These are phyloP conservation scores for Geophilus truncorum DNA, from an alignment of 2,888 invertebrate species.

Conservation along the genomic window DNA sequence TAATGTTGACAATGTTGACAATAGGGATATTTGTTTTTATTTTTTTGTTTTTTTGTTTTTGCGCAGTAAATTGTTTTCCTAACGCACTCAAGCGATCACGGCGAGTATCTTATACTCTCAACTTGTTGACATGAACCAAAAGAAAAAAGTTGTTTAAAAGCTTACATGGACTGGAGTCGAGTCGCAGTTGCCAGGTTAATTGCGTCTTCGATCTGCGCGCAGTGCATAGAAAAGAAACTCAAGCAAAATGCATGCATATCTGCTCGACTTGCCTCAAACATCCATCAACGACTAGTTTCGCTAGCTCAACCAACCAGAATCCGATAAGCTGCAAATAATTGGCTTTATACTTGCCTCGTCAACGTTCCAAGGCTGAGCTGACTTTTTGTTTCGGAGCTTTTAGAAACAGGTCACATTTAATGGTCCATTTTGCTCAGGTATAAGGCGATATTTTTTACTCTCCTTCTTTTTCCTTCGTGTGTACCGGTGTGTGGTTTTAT, in stretches of 20 bases:
- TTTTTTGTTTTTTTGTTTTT: no score
- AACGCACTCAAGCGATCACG: no score
- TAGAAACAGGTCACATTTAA: neutral
- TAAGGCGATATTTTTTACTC: neutral
- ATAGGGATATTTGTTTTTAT: no score
- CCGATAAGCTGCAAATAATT: slow-evolving; percentile 27
- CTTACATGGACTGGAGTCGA: neutral
- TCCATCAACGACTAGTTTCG: slow-evolving; percentile 23
- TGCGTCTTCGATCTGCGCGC: neutral
- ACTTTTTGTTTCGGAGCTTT: neutral
- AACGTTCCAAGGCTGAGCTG: neutral
- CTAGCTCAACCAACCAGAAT: slow-evolving; percentile 9
- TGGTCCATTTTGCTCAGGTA: neutral
- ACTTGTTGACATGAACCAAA: neutral
- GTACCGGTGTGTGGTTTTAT: neutral
- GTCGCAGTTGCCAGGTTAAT: no score
- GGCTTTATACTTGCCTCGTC: slow-evolving; percentile 7
- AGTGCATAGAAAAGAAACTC: neutral
- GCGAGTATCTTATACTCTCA: no score
- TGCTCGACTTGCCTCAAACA: slow-evolving; percentile 21
- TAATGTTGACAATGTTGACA: no score
- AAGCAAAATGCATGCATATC: slow-evolving; percentile 5
- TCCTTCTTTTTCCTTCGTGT: neutral
- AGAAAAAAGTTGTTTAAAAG: neutral
- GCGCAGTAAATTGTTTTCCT: no score